phyloP scores from a whole-genome alignment of 1,140 invertebrate genomes.

The Megalonaias nervosa region DNA sequence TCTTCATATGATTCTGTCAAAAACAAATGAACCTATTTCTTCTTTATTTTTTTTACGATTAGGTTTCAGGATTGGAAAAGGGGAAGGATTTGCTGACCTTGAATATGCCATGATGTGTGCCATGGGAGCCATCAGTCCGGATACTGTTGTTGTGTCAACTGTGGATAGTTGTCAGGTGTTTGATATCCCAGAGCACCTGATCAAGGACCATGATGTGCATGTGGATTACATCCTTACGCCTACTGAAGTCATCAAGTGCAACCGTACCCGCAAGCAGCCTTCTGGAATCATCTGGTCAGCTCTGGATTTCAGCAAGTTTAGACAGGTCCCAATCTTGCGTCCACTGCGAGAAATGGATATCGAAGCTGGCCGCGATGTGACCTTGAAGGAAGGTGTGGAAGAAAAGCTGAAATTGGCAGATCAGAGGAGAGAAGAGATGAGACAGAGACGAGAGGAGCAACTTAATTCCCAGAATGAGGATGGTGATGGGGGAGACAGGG shows the following conservation, averaged over 20 bases:
- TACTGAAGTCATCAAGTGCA: conserved; percentile 76
- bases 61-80: conserved; percentile 85
- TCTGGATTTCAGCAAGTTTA: conserved; percentile 78
- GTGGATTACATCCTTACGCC: conserved; percentile 89
- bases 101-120: conserved; percentile 86
- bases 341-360: conserved; percentile 49
- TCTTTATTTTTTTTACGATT: conserved; percentile 22
- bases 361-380: conserved; percentile 53
- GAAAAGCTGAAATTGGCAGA: conserved; percentile 45
- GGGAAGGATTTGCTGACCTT: conserved; percentile 86
- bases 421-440: conserved; percentile 48
- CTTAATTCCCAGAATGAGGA: conserved; percentile 22
- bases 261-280: conserved; percentile 76
- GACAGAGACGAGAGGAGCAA: conserved; percentile 44
- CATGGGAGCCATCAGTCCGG: conserved; percentile 81
- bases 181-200: conserved; percentile 80
- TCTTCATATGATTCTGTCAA: too few species aligned
- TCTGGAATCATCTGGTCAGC: conserved; percentile 84
- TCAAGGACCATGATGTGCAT: conserved; percentile 84
- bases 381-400: conserved; percentile 46
- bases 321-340: conserved; percentile 53
- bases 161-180: conserved; percentile 85
- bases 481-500: conserved; percentile 21
- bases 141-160: conserved; percentile 83
- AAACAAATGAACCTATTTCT: too few species aligned